Conservation (phyloP, 2,113 vertebrate species). For the Oryzias celebensis region DNA sequence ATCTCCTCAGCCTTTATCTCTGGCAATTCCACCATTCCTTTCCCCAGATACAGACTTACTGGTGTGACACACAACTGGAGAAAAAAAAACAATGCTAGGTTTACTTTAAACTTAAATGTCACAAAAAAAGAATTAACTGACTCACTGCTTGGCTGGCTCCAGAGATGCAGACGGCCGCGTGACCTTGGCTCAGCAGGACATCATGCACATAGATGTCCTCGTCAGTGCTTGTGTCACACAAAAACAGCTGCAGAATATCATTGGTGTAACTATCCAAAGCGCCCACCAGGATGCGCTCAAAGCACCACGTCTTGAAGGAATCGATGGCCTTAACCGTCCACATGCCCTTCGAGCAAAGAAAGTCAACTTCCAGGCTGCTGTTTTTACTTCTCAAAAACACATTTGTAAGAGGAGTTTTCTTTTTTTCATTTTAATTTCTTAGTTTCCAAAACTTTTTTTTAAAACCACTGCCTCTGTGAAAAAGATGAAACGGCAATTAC, state of each 20-base stretch:
- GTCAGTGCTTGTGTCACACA: slow-evolving; percentile 87
- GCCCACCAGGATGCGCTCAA: slow-evolving; percentile 81
- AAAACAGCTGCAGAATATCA: slow-evolving; percentile 84
- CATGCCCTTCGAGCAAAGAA: slow-evolving; percentile 66
- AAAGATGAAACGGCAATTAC: too few relatives aligned
- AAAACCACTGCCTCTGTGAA: too few relatives aligned
- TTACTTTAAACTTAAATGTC: too few relatives aligned
- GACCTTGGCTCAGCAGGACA: slow-evolving; percentile 77
- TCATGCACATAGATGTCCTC: slow-evolving; percentile 86
- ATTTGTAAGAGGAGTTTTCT: too few relatives aligned
- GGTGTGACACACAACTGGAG: slow-evolving; percentile 79
- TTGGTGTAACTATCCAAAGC: slow-evolving; percentile 81
- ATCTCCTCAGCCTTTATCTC: slow-evolving; percentile 30
- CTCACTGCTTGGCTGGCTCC: slow-evolving; percentile 65
- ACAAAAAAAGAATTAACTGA: too few relatives aligned
- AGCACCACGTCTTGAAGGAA: slow-evolving; percentile 82
- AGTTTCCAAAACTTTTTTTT: too few relatives aligned
- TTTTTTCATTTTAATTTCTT: too few relatives aligned
- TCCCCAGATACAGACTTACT: slow-evolving; percentile 79
- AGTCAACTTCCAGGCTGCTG: too few relatives aligned
- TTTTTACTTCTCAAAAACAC: too few relatives aligned
- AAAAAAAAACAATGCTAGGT: neutral
- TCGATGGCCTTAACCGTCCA: slow-evolving; percentile 82
- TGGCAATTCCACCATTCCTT: slow-evolving; percentile 54
- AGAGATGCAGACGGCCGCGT: slow-evolving; percentile 72